Conservation (phyloP, 2,888 invertebrate species). For the Blera fallax region DNA sequence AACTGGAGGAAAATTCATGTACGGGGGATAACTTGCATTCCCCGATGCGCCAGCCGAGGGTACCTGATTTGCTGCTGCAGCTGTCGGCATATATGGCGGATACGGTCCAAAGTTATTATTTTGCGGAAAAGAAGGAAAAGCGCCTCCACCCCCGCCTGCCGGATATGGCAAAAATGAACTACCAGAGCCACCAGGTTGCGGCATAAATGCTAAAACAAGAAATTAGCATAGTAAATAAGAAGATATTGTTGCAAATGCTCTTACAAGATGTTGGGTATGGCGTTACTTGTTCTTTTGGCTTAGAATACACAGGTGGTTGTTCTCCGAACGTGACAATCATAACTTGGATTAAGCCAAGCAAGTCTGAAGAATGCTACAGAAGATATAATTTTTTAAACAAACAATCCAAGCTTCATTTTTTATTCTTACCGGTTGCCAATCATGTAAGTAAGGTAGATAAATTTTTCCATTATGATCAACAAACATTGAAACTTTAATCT, state of each 20-base stretch:
- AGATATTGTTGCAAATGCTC: background rate
- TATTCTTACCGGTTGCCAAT: constrained; percentile 89
- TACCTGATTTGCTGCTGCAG: constrained; percentile 74
- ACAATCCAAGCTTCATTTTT: too few relatives aligned
- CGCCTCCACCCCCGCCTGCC: constrained; percentile 78
- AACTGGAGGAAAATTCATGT: constrained; percentile 80
- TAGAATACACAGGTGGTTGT: constrained; percentile 95
- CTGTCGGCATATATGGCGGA: constrained; percentile 78
- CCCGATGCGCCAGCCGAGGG: constrained; percentile 74
- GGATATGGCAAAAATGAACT: constrained; percentile 84
- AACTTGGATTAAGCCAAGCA: constrained; percentile 93
- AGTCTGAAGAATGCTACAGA: constrained; percentile 87
- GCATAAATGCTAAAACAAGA: constrained; percentile 80
- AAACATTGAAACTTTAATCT: constrained; percentile 95
- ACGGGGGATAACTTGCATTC: constrained; percentile 83
- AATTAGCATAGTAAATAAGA: background rate
- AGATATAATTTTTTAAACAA: too few relatives aligned
- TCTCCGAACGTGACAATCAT: constrained; percentile 97
- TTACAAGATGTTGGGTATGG: constrained; percentile 83
- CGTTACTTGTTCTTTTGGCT: constrained; percentile 83
- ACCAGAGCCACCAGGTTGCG: constrained; percentile 78
- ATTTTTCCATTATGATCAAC: constrained; percentile 98
- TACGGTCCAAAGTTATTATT: constrained; percentile 80
- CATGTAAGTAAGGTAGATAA: constrained; percentile 97
- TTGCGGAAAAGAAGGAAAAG: constrained; percentile 81